phyloP scores from a whole-genome alignment of 2,797 vertebrate species.

The Spondyliosoma cantharus region DNA sequence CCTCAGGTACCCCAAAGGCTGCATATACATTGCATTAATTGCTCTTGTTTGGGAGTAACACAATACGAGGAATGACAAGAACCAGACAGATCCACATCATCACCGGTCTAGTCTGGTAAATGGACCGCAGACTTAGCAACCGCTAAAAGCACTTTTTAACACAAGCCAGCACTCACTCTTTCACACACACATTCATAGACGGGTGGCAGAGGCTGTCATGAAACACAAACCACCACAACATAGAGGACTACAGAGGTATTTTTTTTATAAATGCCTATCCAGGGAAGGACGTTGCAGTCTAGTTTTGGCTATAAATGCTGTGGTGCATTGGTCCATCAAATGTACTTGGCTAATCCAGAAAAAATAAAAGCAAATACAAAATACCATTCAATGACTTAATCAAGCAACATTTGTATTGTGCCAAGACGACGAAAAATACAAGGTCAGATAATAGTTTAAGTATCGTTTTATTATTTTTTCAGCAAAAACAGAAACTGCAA shows the following conservation, averaged over 20 bases:
- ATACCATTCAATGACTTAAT: background rate
- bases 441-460: constrained; percentile 28
- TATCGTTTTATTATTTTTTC: constrained; percentile 70
- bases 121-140: background rate
- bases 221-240: background rate
- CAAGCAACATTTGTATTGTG: background rate
- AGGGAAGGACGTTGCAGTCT: background rate
- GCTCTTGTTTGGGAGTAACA: background rate
- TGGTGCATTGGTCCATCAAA: background rate
- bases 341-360: background rate
- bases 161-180: too few species aligned
- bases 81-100: background rate
- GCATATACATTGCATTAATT: background rate
- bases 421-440: background rate
- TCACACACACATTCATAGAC: too few species aligned
- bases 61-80: background rate
- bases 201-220: too few species aligned
- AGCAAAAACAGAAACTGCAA: constrained; percentile 70
- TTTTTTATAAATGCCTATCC: background rate
- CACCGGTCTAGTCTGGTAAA: background rate
- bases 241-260: background rate
- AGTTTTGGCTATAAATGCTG: background rate
- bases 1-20: background rate
- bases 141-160: too few species aligned
- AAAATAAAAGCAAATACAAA: background rate